Evolutionary conservation across 2,888 invertebrate species (phyloP).

Genomic region (Ormyrus pomaceus): DNA sequence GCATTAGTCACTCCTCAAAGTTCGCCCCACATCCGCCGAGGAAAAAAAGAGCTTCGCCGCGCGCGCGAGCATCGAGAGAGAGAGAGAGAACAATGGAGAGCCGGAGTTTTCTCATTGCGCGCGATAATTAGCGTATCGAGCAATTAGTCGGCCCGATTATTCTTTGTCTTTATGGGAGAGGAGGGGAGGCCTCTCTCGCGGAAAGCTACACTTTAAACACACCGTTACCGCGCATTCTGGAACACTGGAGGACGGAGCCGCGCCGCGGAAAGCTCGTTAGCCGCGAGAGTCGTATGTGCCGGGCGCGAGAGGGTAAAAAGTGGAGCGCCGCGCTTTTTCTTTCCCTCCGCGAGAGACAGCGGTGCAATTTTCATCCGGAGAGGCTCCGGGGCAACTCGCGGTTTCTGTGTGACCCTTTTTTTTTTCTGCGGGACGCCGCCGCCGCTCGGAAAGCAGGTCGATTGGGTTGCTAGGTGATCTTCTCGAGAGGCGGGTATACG

Average conservation of each 20-base stretch:
- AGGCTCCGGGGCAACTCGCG: background rate
- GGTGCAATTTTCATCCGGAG: too few species aligned
- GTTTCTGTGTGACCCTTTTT: conserved; percentile 5
- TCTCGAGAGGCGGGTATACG: too few species aligned
- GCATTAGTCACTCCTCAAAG: conserved; percentile 7
- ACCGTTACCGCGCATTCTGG: too few species aligned
- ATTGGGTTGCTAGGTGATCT: too few species aligned
- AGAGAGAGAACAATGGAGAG: too few species aligned
- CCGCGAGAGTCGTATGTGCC: background rate
- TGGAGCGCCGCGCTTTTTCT: conserved; percentile 7
- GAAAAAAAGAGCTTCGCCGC: too few species aligned
- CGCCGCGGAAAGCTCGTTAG: conserved; percentile 27
- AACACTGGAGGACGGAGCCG: too few species aligned
- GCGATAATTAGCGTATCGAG: conserved; percentile 49
- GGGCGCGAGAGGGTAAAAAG: too few species aligned
- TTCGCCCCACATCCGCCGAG: conserved; percentile 27
- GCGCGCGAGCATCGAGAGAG: too few species aligned
- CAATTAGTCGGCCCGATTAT: conserved; percentile 49
- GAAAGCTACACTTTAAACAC: conserved; percentile 16
- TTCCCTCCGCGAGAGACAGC: too few species aligned
- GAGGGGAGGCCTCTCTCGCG: too few species aligned
- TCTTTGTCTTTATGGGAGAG: conserved; percentile 9
- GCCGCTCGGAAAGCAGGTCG: too few species aligned
- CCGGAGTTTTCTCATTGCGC: conserved; percentile 20
- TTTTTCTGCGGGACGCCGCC: background rate